phyloP scores from a whole-genome alignment of 2,113 vertebrate species.

The Bambusicola thoracicus region DNA sequence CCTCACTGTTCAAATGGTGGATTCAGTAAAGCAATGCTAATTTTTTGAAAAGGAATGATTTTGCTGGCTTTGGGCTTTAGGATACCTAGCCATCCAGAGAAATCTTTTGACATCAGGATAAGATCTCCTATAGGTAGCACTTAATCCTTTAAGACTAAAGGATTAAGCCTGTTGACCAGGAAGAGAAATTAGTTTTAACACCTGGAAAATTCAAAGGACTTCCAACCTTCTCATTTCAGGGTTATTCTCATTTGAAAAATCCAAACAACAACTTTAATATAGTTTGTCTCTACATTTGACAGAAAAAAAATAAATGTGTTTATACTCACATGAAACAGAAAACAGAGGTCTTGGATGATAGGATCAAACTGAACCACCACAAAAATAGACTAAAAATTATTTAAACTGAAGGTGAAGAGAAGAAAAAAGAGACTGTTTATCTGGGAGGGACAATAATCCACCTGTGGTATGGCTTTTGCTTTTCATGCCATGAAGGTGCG shows the following conservation, averaged over 20 bases:
- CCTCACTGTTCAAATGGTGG: conserved; percentile 45
- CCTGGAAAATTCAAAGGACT: conserved; percentile 48
- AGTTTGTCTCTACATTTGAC: neutral
- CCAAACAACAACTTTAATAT: neutral
- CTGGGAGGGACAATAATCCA: neutral
- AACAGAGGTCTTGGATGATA: neutral
- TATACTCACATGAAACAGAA: neutral
- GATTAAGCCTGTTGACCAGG: conserved; percentile 57
- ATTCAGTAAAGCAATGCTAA: conserved; percentile 43
- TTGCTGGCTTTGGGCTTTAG: conserved; percentile 51
- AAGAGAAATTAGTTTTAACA: conserved; percentile 67
- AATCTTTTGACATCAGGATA: conserved; percentile 70
- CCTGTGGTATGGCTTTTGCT: neutral
- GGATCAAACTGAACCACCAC: neutral
- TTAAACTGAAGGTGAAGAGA: neutral
- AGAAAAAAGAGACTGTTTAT: neutral
- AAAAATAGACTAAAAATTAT: neutral
- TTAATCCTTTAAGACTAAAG: conserved; percentile 72
- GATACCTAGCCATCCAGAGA: conserved; percentile 54
- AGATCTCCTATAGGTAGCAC: conserved; percentile 61
- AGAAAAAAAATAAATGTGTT: neutral
- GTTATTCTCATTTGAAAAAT: neutral
- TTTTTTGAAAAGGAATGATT: conserved; percentile 35
- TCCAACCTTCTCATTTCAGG: neutral
- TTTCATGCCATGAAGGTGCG: neutral